Evolutionary conservation across 37 sponge, comb jelly and placozoan genomes (phyloP), one percentile per base, ranked within the genome.

Genomic region (Tethya wilhelma): DNA sequence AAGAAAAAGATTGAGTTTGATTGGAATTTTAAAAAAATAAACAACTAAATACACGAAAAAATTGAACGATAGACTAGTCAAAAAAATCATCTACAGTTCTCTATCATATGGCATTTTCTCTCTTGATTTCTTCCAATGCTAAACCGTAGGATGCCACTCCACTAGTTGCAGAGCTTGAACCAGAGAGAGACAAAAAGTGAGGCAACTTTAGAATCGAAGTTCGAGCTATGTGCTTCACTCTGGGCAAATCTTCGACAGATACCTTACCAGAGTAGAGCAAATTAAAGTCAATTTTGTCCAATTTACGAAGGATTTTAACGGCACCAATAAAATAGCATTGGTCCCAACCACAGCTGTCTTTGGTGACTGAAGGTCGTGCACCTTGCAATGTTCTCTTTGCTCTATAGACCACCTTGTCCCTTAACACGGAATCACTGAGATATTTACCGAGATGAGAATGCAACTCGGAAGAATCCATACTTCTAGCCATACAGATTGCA

Each of bases 311-410:
- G 12, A 71, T 22, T 2, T 71, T 71, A 25, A 41, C 53, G 7
- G 72, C 72, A 11, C 72, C 72, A 25, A 25, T n/a, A 6, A 71
- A 39, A n/a, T 71, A 71, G 43, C 72, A 71, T 53, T 46, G 72
- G 28, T 71, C 72, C 55, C 55, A 46, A 8, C 55, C 55, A 12
- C 72, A 67, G 67, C 39, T 36, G 4, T 67, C 37, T 22, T 19
- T 30, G 38, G 19, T 17, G 29, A 4, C 38, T 6, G 25, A 6
- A 9, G 28, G 7, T 46, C 44, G 40, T 8, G 3, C n/a, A 4
- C 17, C 42, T 41, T 25, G 17, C 32, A 38, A 28, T 19, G 26
- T 28, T 31, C 55, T 28, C 29, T 71, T 71, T 9, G 55, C 55
- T 44, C 72, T 25, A n/a, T n/a, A 28, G 53, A 71, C 72, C 5